phyloP scores from a whole-genome alignment of 2,797 vertebrate species.

The Bucorvus abyssinicus region DNA sequence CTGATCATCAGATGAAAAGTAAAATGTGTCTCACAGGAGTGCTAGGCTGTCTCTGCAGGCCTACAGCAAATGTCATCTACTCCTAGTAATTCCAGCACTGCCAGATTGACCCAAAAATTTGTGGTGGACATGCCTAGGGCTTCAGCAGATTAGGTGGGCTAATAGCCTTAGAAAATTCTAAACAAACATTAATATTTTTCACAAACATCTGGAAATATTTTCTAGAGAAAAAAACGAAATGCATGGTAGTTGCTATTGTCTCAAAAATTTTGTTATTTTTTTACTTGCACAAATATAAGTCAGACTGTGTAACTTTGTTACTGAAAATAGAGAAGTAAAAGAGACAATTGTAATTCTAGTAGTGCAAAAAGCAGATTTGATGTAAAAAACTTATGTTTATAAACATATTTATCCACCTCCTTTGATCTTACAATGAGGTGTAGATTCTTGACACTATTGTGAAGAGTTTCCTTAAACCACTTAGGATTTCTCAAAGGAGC shows the following conservation, averaged over 20 bases:
- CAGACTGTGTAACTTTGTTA: background rate
- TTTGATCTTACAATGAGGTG: background rate
- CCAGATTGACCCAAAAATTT: background rate
- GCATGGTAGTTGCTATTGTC: rapidly evolving
- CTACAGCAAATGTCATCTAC: background rate
- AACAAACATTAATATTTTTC: background rate
- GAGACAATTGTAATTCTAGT: background rate
- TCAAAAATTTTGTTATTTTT: background rate
- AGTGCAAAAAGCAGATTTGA: background rate
- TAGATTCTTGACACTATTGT: background rate
- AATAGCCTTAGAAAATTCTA: background rate
- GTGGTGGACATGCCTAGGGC: background rate
- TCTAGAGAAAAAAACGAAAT: background rate
- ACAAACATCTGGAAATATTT: background rate
- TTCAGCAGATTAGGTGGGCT: background rate
- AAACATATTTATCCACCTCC: background rate
- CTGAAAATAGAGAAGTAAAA: background rate
- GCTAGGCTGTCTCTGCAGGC: background rate
- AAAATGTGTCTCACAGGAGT: background rate
- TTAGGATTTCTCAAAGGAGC: background rate
- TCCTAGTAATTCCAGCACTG: background rate
- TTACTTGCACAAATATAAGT: background rate
- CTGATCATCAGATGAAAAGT: background rate
- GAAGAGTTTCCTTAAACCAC: background rate
- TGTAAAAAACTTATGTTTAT: background rate